Conservation (phyloP, 2,888 invertebrate species). For the Apoda limacodes region DNA sequence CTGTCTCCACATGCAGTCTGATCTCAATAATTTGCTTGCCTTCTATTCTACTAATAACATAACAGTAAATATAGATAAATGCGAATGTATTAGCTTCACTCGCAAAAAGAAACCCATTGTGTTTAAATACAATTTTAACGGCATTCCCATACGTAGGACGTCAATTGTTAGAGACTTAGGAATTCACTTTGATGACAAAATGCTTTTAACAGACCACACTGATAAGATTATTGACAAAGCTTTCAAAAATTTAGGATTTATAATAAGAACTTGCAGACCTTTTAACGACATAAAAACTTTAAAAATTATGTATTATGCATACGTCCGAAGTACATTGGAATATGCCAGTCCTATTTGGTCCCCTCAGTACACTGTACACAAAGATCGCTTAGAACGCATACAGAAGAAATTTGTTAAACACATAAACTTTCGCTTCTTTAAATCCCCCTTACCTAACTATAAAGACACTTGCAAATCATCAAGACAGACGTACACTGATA, state of each 20-base stretch:
- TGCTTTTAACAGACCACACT: slow-evolving; percentile 2
- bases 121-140: neutral
- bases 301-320: too few species aligned
- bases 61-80: slow-evolving; percentile 1
- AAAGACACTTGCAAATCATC: too few species aligned
- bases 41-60: slow-evolving; percentile 3
- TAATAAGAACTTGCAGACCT: slow-evolving; percentile 1
- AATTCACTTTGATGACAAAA: slow-evolving; percentile 1
- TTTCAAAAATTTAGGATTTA: slow-evolving; percentile 5
- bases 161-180: slow-evolving; percentile 6
- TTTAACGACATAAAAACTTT: slow-evolving; percentile 2
- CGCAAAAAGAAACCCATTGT: neutral
- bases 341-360: too few species aligned
- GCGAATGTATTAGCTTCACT: slow-evolving; percentile 1
- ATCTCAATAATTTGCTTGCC: slow-evolving; percentile 2
- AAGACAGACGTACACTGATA: too few species aligned
- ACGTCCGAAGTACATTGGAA: slow-evolving; percentile 3
- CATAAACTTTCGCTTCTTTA: too few species aligned
- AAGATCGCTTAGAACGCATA: too few species aligned
- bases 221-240: slow-evolving; percentile 2
- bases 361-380: too few species aligned
- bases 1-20: slow-evolving; percentile 5
- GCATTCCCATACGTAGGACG: too few species aligned
- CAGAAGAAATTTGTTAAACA: too few species aligned
- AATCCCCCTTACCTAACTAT: too few species aligned